These are phyloP conservation scores for Furcifer pardalis DNA, from an alignment of 2,797 vertebrate species.

Conservation along the genomic window DNA sequence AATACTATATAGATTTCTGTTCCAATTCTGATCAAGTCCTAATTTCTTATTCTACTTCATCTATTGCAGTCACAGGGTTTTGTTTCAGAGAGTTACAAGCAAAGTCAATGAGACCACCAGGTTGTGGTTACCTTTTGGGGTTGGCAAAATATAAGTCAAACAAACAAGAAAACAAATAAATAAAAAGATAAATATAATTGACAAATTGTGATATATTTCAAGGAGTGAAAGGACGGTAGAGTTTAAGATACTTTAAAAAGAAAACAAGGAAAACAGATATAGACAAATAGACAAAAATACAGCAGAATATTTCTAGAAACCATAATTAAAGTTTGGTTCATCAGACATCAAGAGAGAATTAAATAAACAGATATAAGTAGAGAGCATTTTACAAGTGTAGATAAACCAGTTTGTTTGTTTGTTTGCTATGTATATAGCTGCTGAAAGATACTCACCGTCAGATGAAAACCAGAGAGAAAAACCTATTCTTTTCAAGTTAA, in stretches of 20 bases:
- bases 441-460: slow-evolving; percentile 50
- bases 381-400: slow-evolving; percentile 46
- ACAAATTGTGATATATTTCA: neutral
- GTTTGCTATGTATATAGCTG: slow-evolving; percentile 46
- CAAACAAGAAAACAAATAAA: too few species aligned
- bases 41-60: too few species aligned
- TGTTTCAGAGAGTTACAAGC: too few species aligned
- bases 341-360: slow-evolving; percentile 59
- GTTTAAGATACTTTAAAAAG: neutral
- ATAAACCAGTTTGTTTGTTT: too few species aligned
- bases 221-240: neutral
- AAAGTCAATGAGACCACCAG: too few species aligned
- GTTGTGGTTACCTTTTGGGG: too few species aligned
- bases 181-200: neutral
- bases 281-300: slow-evolving; percentile 24
- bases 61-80: too few species aligned
- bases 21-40: too few species aligned
- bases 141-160: too few species aligned
- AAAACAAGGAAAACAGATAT: slow-evolving; percentile 29
- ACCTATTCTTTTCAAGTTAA: slow-evolving; percentile 50
- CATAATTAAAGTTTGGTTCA: slow-evolving; percentile 57
- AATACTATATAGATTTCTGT: too few species aligned
- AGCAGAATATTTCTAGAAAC: slow-evolving; percentile 39
- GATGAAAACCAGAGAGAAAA: slow-evolving; percentile 54
- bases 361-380: slow-evolving; percentile 48